Evolutionary conservation across 2,888 invertebrate species (phyloP).

Genomic region (Camponotus fellah): DNA sequence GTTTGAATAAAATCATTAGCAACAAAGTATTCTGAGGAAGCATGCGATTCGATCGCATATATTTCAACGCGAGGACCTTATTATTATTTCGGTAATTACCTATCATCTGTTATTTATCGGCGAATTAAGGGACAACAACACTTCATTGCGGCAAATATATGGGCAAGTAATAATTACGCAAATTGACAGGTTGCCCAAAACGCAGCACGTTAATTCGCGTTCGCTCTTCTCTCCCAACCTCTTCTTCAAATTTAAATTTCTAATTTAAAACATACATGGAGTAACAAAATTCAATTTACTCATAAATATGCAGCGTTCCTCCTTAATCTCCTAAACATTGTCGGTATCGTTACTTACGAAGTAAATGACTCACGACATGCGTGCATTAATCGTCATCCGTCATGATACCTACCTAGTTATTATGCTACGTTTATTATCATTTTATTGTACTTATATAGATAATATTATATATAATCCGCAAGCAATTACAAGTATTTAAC

Average conservation of each 20-base stretch:
- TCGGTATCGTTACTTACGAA: conserved; percentile 5
- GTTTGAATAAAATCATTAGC: conserved; percentile 44
- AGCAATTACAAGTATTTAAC: not conserved
- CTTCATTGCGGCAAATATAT: conserved; percentile 42
- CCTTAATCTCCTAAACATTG: conserved; percentile 40
- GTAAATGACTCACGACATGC: not conserved
- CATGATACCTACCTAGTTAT: not conserved
- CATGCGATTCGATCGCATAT: conserved; percentile 72
- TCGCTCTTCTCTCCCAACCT: conserved; percentile 38
- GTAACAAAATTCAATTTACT: conserved; percentile 55
- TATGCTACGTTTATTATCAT: conserved; percentile 12
- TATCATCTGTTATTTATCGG: conserved; percentile 73
- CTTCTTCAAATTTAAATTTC: conserved; percentile 57
- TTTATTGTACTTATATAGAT: not conserved
- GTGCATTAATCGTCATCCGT: conserved; percentile 1
- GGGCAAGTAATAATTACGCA: conserved; percentile 64
- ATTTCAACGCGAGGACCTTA: conserved; percentile 68
- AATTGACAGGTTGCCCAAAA: conserved; percentile 63
- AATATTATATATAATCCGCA: not conserved
- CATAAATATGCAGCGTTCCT: conserved; percentile 51
- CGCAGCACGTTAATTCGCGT: conserved; percentile 55
- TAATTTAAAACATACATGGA: conserved; percentile 41
- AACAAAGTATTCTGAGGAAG: conserved; percentile 33
- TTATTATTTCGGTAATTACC: conserved; percentile 72
- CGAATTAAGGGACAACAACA: conserved; percentile 61